phyloP scores from a whole-genome alignment of 1,140 invertebrate genomes.

The Harpegnathos saltator region DNA sequence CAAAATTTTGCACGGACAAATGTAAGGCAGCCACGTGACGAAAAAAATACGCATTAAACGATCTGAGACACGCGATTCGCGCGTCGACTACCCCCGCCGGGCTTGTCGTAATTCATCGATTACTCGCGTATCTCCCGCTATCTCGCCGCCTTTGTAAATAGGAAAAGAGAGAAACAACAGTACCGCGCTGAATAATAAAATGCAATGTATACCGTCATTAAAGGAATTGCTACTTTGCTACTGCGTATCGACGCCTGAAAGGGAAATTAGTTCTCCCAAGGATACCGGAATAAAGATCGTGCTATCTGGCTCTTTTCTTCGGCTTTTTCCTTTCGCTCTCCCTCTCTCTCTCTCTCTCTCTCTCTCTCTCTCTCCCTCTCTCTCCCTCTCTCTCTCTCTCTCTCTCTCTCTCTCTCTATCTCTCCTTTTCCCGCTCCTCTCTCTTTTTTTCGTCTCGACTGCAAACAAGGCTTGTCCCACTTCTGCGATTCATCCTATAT shows the following conservation, averaged over 20 bases:
- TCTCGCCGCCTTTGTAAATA: neutral
- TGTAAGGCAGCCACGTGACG: neutral
- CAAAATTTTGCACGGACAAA: constrained; percentile 14
- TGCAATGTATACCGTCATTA: neutral
- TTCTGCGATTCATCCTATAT: constrained; percentile 7
- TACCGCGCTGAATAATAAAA: constrained; percentile 13
- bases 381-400: neutral
- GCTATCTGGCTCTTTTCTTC: neutral
- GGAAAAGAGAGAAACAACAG: constrained; percentile 21
- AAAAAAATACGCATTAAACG: constrained; percentile 29
- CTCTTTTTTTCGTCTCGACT: constrained; percentile 6
- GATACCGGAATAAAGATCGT: neutral
- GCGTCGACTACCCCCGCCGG: constrained; percentile 15
- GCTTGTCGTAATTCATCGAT: constrained; percentile 35
- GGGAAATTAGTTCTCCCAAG: constrained; percentile 1
- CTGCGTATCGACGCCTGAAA: neutral
- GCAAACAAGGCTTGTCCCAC: neutral
- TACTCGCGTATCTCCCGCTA: constrained; percentile 20
- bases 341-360: neutral
- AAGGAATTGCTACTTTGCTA: constrained; percentile 5
- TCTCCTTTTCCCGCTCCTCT: neutral
- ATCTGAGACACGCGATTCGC: constrained; percentile 41
- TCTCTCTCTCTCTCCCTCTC: neutral
- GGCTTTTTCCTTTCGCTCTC: no score
- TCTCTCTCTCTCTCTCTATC: neutral